Conservation (phyloP, 2,113 vertebrate genomes). For the Heterochromis multidens region DNA sequence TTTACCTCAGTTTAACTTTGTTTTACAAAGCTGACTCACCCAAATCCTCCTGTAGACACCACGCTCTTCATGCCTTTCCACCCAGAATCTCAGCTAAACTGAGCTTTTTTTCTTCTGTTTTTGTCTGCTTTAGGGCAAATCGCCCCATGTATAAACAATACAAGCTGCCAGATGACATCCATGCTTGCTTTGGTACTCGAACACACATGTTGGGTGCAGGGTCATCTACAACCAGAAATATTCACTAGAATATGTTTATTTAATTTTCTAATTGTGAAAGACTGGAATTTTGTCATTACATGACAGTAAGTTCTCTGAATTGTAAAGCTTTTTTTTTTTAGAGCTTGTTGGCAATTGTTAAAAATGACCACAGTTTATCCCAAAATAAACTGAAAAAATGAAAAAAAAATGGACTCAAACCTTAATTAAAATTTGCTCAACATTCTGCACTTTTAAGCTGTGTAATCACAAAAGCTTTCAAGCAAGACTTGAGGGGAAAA, state of each 20-base stretch:
- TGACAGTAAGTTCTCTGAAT: not conserved
- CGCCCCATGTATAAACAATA: not conserved
- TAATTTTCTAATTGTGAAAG: not conserved
- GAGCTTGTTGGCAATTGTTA: not conserved
- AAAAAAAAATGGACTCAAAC: not conserved
- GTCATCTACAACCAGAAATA: not conserved
- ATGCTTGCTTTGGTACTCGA: not conserved
- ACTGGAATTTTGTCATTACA: not conserved
- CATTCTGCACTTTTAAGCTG: not conserved
- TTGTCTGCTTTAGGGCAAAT: not conserved
- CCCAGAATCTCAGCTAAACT: not conserved
- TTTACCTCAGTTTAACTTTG: not conserved
- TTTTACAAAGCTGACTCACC: not conserved
- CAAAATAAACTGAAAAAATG: not conserved
- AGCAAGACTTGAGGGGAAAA: not conserved
- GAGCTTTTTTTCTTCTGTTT: not conserved
- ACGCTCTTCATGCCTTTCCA: not conserved
- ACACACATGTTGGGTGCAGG: not conserved
- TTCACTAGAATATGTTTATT: not conserved
- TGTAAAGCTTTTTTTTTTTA: fast-evolving
- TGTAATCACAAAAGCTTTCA: not conserved
- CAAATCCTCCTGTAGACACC: not conserved
- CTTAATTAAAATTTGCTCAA: not conserved
- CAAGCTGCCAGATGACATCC: not conserved
- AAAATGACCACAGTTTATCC: not conserved